Percentiles rank a stretch among this genome's conserved stretches.
Conservation (phyloP, 2,113 vertebrate species). For the Scomber scombrus region DNA sequence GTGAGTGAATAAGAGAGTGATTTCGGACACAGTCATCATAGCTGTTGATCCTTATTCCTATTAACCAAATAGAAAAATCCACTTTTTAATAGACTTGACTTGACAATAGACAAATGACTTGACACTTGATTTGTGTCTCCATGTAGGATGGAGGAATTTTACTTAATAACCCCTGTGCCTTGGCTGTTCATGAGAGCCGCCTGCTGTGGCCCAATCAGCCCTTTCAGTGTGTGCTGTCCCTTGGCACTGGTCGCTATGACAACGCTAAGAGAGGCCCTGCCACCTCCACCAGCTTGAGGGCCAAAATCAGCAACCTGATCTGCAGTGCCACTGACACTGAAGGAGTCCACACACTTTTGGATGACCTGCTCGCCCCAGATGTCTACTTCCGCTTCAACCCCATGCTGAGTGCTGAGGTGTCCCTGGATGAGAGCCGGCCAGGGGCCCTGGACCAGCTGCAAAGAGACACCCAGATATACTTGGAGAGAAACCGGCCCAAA, state of each 20-base stretch:
- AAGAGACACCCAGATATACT: slow-evolving; percentile 79
- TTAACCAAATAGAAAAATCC: too few species aligned
- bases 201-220: slow-evolving; percentile 83
- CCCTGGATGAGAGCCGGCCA: slow-evolving; percentile 82
- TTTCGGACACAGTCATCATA: too few species aligned
- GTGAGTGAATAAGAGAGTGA: too few species aligned
- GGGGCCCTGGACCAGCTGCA: slow-evolving; percentile 76
- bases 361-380: slow-evolving; percentile 80
- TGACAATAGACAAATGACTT: not conserved
- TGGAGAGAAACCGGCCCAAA: slow-evolving; percentile 82
- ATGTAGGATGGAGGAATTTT: slow-evolving; percentile 83
- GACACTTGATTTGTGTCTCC: slow-evolving; percentile 11
- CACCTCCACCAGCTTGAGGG: slow-evolving; percentile 83
- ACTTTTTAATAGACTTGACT: too few species aligned
- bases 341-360: slow-evolving; percentile 85
- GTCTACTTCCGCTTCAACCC: slow-evolving; percentile 87
- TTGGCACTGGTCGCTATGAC: slow-evolving; percentile 84
- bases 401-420: slow-evolving; percentile 81
- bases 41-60: too few species aligned
- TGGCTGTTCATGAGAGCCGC: slow-evolving; percentile 84
- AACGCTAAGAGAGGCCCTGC: slow-evolving; percentile 71
- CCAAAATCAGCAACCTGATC: slow-evolving; percentile 85
- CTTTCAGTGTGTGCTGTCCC: slow-evolving; percentile 85
- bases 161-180: slow-evolving; percentile 84
- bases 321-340: slow-evolving; percentile 86